Evolutionary conservation across 1,140 invertebrate genomes (phyloP).

Genomic region (Lysiphlebus fabarum): DNA sequence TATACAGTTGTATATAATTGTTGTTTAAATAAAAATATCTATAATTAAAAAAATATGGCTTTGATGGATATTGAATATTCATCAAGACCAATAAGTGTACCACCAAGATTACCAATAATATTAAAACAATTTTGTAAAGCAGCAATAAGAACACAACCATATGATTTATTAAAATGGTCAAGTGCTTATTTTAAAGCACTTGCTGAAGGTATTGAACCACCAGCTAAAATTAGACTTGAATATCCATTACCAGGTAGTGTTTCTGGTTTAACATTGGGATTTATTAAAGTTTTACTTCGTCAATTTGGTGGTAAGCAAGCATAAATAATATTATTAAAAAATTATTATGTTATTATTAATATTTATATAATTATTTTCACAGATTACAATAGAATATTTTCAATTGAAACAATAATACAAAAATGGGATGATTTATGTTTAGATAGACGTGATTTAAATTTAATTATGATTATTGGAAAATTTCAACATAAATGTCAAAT

Average conservation of each 20-base stretch:
- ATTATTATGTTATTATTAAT: not conserved
- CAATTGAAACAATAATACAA: constrained; percentile 36
- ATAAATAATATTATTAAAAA: constrained; percentile 8
- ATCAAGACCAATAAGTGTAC: constrained; percentile 63
- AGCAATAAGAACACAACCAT: constrained; percentile 85
- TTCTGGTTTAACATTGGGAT: constrained; percentile 73
- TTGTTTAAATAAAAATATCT: not conserved
- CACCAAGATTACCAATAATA: constrained; percentile 77
- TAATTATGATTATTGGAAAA: constrained; percentile 45
- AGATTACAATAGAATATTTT: constrained; percentile 48
- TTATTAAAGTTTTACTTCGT: constrained; percentile 71
- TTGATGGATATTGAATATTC: constrained; percentile 3
- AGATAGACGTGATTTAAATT: constrained; percentile 40
- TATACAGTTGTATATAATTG: not conserved
- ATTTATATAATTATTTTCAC: constrained; percentile 17
- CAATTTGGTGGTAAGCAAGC: constrained; percentile 64
- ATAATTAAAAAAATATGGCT: too few relatives aligned
- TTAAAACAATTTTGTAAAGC: constrained; percentile 88
- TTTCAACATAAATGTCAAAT: constrained; percentile 47
- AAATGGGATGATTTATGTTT: constrained; percentile 48
- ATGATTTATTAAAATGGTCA: constrained; percentile 82
- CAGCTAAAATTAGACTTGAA: constrained; percentile 73
- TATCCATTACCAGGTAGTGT: constrained; percentile 60
- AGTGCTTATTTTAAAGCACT: constrained; percentile 73
- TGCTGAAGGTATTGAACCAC: constrained; percentile 64